Evolutionary conservation across 2,113 vertebrate species (phyloP).

Genomic region (Dissostichus mawsoni): DNA sequence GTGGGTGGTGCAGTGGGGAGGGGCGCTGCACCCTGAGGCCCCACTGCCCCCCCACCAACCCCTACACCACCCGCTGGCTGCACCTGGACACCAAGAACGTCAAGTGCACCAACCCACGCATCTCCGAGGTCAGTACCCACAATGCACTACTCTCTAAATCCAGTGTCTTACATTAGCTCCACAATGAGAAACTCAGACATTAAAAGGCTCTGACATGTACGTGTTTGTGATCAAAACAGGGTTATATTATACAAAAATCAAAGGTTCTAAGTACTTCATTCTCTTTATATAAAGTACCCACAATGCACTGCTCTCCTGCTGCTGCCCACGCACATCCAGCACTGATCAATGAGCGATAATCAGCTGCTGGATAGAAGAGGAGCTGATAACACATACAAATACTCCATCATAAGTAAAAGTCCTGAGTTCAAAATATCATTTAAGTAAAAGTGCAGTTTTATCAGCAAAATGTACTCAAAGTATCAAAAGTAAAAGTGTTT

Average conservation of each 20-base stretch:
- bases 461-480: too few species aligned
- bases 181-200: too few species aligned
- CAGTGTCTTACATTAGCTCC: too few species aligned
- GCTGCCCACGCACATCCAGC: conserved; percentile 25
- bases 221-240: too few species aligned
- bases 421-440: too few species aligned
- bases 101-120: conserved; percentile 97
- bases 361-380: neutral
- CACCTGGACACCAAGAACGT: conserved; percentile 92
- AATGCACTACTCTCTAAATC: neutral
- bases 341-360: conserved; percentile 39
- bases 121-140: conserved; percentile 90
- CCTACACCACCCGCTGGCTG: conserved; percentile 91
- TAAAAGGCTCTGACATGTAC: too few species aligned
- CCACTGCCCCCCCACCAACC: conserved; percentile 85
- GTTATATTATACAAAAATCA: too few species aligned
- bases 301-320: conserved; percentile 11
- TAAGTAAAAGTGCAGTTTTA: too few species aligned
- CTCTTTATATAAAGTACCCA: conserved; percentile 44
- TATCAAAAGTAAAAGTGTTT: too few species aligned
- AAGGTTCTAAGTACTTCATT: too few species aligned
- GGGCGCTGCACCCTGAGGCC: conserved; percentile 89
- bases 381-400: too few species aligned
- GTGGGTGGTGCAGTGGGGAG: conserved; percentile 95
- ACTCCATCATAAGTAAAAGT: too few species aligned